Evolutionary conservation across 2,797 vertebrate genomes (phyloP).

Genomic region (Takifugu ocellatus): DNA sequence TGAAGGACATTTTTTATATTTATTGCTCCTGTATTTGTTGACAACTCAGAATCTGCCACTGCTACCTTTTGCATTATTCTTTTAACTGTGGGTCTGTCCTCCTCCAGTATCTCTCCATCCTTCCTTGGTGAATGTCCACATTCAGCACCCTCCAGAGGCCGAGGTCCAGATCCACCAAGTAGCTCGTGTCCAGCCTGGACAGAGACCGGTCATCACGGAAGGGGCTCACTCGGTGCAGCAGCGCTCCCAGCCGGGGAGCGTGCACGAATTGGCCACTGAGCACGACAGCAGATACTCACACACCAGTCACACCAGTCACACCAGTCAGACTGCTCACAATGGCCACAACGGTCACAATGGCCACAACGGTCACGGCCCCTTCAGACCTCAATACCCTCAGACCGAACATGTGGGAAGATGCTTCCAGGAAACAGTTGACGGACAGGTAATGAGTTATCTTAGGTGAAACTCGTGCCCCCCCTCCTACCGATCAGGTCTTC

Average conservation of each 20-base stretch:
- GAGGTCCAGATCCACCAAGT: slow-evolving; percentile 92
- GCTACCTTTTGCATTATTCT: slow-evolving; percentile 29
- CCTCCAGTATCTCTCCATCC: slow-evolving; percentile 84
- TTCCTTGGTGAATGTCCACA: slow-evolving; percentile 92
- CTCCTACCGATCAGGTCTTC: too few species aligned
- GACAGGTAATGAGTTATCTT: slow-evolving; percentile 80
- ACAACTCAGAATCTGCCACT: slow-evolving; percentile 32
- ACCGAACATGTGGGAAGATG: slow-evolving; percentile 82
- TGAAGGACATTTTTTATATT: slow-evolving; percentile 31
- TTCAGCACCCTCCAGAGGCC: slow-evolving; percentile 89
- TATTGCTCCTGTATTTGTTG: slow-evolving; percentile 19
- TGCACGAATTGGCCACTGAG: slow-evolving; percentile 56
- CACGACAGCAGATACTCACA: slow-evolving; percentile 57
- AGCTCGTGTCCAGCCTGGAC: slow-evolving; percentile 82
- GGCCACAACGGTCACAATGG: slow-evolving; percentile 27
- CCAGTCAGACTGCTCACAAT: slow-evolving; percentile 1
- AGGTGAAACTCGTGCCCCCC: not conserved
- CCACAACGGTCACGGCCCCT: slow-evolving; percentile 26
- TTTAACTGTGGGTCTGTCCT: slow-evolving; percentile 33
- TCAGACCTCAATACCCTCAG: slow-evolving; percentile 50
- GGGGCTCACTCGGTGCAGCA: slow-evolving; percentile 81
- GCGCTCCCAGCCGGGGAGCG: slow-evolving; percentile 70
- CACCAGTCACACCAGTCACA: slow-evolving; percentile 6
- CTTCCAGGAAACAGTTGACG: slow-evolving; percentile 84
- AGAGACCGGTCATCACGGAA: slow-evolving; percentile 69